A percentile compares a stretch with the other conserved stretches of the same genome.
Conservation (phyloP, 1,140 invertebrate species). For the Lepidotrigona ventralis region DNA sequence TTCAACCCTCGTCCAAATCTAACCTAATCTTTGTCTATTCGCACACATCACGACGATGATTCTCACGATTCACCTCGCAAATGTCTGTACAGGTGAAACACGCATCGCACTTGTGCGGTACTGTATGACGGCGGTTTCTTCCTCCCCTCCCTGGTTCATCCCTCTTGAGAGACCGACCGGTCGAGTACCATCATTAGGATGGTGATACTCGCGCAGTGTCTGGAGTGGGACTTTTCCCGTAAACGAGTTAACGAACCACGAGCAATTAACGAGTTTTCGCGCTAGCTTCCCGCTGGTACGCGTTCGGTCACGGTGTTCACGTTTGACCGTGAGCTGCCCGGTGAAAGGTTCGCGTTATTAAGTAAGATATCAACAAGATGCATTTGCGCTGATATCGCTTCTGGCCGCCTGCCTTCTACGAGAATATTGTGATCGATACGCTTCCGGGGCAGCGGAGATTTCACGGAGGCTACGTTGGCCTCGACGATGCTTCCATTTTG, state of each 20-base stretch:
- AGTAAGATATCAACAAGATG: conserved; percentile 38
- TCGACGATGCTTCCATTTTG: conserved; percentile 8
- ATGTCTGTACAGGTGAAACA: background rate
- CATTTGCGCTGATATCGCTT: background rate
- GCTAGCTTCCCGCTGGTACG: background rate
- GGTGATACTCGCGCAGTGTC: background rate
- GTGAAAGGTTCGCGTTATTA: conserved; percentile 40
- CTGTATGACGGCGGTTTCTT: background rate
- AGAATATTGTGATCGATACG: conserved; percentile 27
- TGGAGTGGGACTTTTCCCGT: background rate
- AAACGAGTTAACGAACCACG: conserved; percentile 32
- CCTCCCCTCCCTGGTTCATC: background rate
- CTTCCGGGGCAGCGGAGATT: conserved; percentile 6
- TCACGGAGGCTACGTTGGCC: too few relatives aligned
- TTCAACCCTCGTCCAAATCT: too few relatives aligned
- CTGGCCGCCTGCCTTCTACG: background rate
- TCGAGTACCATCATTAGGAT: conserved; percentile 15
- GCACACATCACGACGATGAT: too few relatives aligned
- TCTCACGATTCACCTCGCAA: background rate
- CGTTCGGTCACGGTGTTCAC: conserved; percentile 6
- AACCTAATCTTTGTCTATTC: too few relatives aligned
- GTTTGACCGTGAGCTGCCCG: background rate
- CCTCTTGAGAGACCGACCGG: background rate
- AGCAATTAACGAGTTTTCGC: conserved; percentile 53
- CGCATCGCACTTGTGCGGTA: background rate